Evolutionary conservation across 2,888 invertebrate genomes (phyloP).

Genomic region (Hypsopygia costalis): DNA sequence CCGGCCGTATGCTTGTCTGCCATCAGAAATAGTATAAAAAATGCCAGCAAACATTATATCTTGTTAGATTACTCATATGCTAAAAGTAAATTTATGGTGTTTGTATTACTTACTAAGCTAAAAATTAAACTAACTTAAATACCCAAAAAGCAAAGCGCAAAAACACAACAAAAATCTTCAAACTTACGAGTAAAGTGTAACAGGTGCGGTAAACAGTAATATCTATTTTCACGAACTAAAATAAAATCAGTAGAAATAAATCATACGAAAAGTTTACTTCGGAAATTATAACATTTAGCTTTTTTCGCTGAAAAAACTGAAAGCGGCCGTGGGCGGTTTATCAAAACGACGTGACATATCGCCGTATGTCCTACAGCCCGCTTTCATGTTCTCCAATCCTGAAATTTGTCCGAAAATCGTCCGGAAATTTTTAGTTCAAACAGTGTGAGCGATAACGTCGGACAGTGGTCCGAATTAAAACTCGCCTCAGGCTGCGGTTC

Average conservation of each 20-base stretch:
- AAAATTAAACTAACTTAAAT: no score
- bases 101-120: no score
- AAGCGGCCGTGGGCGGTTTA: conserved; percentile 38
- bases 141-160: no score
- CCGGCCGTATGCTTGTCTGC: no score
- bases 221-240: no score
- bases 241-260: neutral
- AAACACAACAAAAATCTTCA: no score
- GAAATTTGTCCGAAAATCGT: conserved; percentile 28
- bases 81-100: no score
- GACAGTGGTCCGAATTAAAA: conserved; percentile 6
- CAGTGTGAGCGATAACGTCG: conserved; percentile 37
- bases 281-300: conserved; percentile 3
- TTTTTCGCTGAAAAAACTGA: conserved; percentile 2
- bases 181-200: no score
- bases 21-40: no score
- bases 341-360: conserved; percentile 49
- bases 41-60: no score
- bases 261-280: neutral
- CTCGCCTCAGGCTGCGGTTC: neutral
- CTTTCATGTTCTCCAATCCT: conserved; percentile 24
- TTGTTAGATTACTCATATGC: no score
- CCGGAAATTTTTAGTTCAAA: conserved; percentile 37
- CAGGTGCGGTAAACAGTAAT: no score
- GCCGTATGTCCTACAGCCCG: conserved; percentile 32